A percentile compares a stretch with the other conserved stretches of the same genome.
phyloP scores from a whole-genome alignment of 2,113 vertebrate genomes.

The Forbesichthys papilliferus region DNA sequence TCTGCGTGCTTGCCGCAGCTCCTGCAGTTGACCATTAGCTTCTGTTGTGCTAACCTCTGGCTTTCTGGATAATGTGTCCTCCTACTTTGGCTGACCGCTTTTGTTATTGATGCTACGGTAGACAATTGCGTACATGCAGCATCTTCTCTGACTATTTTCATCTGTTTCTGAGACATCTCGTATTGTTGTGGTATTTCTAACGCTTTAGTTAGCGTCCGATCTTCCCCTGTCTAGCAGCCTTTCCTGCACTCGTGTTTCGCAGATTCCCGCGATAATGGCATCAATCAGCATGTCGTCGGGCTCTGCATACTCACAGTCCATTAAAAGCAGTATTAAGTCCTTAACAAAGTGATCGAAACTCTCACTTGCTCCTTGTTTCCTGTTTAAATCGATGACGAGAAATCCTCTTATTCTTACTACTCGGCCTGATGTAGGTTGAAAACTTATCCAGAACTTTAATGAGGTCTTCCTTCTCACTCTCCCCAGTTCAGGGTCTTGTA shows the following conservation, averaged over 20 bases:
- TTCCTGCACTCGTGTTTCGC: constrained; percentile 19
- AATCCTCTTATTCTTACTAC: too few species aligned
- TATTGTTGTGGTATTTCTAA: constrained; percentile 11
- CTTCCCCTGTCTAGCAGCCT: constrained; percentile 25
- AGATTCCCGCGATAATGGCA: not conserved
- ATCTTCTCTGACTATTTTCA: constrained; percentile 24
- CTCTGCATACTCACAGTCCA: constrained; percentile 22
- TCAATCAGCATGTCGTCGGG: constrained; percentile 29
- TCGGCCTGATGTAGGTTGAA: too few species aligned
- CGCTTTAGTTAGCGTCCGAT: constrained; percentile 4
- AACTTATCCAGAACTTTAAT: too few species aligned
- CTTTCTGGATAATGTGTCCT: too few species aligned
- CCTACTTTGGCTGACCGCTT: not conserved
- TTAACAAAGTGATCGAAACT: not conserved
- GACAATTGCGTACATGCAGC: constrained; percentile 6
- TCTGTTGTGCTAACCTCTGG: too few species aligned
- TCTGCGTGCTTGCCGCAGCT: too few species aligned
- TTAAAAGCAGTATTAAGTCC: constrained; percentile 6
- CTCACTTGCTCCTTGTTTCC: constrained; percentile 15
- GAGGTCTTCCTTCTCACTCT: too few species aligned
- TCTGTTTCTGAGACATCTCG: constrained; percentile 20
- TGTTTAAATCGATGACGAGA: constrained; percentile 6
- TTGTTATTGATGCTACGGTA: not conserved
- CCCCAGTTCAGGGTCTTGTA: too few species aligned
- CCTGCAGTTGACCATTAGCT: too few species aligned